Evolutionary conservation across 1,140 invertebrate genomes (phyloP), one percentile per base, ranked within the genome.

Genomic region (Anastrepha obliqua): DNA sequence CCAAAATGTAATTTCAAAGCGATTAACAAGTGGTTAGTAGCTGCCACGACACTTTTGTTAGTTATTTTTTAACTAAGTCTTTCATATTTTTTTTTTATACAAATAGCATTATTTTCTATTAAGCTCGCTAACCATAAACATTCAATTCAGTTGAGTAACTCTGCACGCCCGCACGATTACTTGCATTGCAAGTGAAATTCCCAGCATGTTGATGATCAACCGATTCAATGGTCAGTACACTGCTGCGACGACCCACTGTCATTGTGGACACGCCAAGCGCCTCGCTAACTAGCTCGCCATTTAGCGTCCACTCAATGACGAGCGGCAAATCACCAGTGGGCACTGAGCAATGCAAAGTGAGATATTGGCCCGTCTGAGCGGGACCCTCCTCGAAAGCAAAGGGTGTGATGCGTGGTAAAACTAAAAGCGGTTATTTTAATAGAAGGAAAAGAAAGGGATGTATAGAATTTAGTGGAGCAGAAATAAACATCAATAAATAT

Each of bases 281-380:
- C 42, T 90, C 89, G 65, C 81, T 70, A 62, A 91, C 90, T 85
- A 94, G 92, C 91, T 95, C 93, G 29, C 96, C 95, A 90, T 97
- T 96, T 88, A 97, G 95, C 15, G 94, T 95, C 97, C 97, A 98
- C 11, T 94, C 94, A 87, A 97, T 95, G 64, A 95, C 94, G 87
- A 97, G 93, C 4, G 96, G 96, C 89, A 95, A 92, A 93, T 97
- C 96, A 81, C 97, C 97, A 91, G 96, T 96, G 88, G 95, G 94
- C 58, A 96, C 95, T 65, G 96, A 95, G 94, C 97, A 98, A 87
- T 92, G 91, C 8, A 93, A 90, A n/a, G 92, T 93, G 62, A 93
- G 86, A 62, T 93, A 93, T 87, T 93, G 92, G 17, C 92, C 92
- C 87, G 91, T 91, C 87, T 93, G 92, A 62, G 92, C 92, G 55